Conservation (phyloP, 2,113 vertebrate species). For the Stomatorhinus ivindoensis region DNA sequence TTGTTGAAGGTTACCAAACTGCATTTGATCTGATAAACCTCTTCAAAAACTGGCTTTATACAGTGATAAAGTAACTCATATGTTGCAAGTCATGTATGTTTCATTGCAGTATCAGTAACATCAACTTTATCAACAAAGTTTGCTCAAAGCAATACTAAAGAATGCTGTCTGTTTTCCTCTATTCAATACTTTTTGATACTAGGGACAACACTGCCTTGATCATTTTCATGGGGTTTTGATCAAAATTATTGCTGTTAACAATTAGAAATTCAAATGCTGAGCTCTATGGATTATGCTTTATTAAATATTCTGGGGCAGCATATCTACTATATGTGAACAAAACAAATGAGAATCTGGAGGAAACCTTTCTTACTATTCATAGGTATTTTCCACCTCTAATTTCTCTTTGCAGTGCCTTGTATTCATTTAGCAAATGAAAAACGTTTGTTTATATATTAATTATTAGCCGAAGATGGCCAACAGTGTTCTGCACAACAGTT, state of each 20-base stretch:
- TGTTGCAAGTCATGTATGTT: constrained; percentile 65
- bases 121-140: constrained; percentile 57
- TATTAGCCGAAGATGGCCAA: neutral
- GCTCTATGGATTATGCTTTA: constrained; percentile 43
- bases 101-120: constrained; percentile 59
- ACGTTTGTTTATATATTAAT: neutral
- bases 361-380: constrained; percentile 17
- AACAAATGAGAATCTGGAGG: constrained; percentile 33
- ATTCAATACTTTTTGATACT: constrained; percentile 58
- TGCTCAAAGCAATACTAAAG: constrained; percentile 67
- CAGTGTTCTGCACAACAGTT: neutral
- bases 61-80: constrained; percentile 54
- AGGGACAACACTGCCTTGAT: constrained; percentile 55
- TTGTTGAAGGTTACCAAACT: neutral
- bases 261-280: constrained; percentile 46
- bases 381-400: neutral
- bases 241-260: constrained; percentile 53
- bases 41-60: neutral
- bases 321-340: constrained; percentile 43
- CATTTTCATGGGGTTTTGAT: constrained; percentile 60
- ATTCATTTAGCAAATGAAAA: neutral
- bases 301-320: constrained; percentile 8
- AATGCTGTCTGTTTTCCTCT: constrained; percentile 69
- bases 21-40: neutral
- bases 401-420: neutral